Conservation (phyloP, 2,113 vertebrate genomes). For the Microtus richardsoni region DNA sequence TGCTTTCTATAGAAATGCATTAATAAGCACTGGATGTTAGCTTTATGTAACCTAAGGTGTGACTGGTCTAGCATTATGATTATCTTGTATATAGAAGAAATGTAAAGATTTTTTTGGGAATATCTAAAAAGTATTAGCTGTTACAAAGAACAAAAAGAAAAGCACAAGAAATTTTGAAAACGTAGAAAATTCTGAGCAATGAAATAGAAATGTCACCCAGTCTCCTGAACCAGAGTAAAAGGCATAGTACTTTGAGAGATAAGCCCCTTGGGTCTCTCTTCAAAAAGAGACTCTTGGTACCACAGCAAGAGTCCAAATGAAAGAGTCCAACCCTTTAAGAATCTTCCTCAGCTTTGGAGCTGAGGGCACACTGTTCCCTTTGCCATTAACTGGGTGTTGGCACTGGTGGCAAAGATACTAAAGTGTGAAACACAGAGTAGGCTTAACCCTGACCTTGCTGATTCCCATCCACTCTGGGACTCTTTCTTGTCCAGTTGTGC, state of each 20-base stretch:
- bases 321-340: background rate
- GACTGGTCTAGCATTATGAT: background rate
- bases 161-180: constrained; percentile 41
- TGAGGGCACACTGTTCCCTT: background rate
- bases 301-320: background rate
- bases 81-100: constrained; percentile 3
- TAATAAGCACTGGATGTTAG: background rate
- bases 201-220: background rate
- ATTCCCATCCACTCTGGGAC: background rate
- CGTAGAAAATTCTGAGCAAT: background rate
- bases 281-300: background rate
- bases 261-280: background rate
- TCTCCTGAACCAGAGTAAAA: background rate
- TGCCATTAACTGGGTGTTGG: background rate
- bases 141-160: background rate
- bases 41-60: background rate
- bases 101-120: background rate
- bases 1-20: background rate
- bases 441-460: background rate
- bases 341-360: background rate
- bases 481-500: background rate
- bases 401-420: background rate
- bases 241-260: background rate
- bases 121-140: constrained; percentile 1
- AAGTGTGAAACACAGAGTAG: background rate